phyloP scores from a whole-genome alignment of 2,113 vertebrate species.

The Ancistrus triradiatus region DNA sequence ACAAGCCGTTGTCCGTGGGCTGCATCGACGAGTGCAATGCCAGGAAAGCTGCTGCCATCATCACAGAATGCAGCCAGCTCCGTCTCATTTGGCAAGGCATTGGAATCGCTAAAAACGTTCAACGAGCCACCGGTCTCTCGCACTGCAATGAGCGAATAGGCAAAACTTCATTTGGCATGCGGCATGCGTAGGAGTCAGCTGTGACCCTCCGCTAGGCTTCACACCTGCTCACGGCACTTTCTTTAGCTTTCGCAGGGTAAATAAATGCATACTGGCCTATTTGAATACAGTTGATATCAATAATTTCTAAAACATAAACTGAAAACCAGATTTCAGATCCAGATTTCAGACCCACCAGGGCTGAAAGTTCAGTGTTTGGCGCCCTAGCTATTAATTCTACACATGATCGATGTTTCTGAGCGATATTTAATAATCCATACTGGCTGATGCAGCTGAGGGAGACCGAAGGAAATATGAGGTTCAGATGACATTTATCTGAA shows the following conservation, averaged over 20 bases:
- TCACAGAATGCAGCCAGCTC: slow-evolving; percentile 24
- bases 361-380: not conserved
- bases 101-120: slow-evolving; percentile 16
- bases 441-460: slow-evolving; percentile 7
- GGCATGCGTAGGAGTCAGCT: slow-evolving; percentile 27
- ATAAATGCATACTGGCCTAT: slow-evolving; percentile 21
- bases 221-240: slow-evolving; percentile 32
- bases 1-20: slow-evolving; percentile 10
- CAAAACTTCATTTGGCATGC: slow-evolving; percentile 31
- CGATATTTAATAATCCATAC: slow-evolving; percentile 29
- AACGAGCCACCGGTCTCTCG: slow-evolving; percentile 34
- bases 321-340: too few species aligned
- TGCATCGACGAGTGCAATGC: slow-evolving; percentile 6
- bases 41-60: slow-evolving; percentile 16
- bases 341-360: too few species aligned
- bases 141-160: slow-evolving; percentile 33
- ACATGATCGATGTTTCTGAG: slow-evolving; percentile 35
- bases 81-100: slow-evolving; percentile 33
- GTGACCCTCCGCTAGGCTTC: slow-evolving; percentile 35
- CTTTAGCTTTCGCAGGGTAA: not conserved
- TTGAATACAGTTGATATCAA: too few species aligned
- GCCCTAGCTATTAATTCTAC: not conserved
- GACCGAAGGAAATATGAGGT: slow-evolving; percentile 46
- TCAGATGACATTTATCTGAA: slow-evolving; percentile 70
- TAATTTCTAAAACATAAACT: too few species aligned